Percentiles rank a stretch among this genome's conserved stretches.
Conservation (phyloP, 2,888 invertebrate species). For the Caenorhabditis wallacei region DNA sequence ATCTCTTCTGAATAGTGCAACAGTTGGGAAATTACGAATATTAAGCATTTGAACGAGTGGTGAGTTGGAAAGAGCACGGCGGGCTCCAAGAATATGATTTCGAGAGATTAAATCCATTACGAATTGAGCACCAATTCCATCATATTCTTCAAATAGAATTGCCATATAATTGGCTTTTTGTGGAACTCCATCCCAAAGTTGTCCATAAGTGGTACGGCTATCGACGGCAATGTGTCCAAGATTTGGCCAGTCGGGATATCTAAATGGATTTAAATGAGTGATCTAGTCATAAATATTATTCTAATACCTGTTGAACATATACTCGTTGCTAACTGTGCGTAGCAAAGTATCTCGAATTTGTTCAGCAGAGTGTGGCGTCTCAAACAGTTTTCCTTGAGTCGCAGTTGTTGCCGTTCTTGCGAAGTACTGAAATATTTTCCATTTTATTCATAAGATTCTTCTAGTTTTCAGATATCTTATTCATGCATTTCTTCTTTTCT, state of each 20-base stretch:
- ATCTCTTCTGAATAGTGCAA: slow-evolving; percentile 81
- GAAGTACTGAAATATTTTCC: slow-evolving; percentile 76
- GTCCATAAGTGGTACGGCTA: slow-evolving; percentile 78
- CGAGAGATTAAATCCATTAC: slow-evolving; percentile 79
- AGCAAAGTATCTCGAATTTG: slow-evolving; percentile 69
- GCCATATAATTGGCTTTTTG: slow-evolving; percentile 79
- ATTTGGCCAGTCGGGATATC: slow-evolving; percentile 82
- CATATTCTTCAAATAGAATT: slow-evolving; percentile 81
- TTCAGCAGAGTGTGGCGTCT: slow-evolving; percentile 72
- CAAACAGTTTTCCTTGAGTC: slow-evolving; percentile 75
- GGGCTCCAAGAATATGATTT: slow-evolving; percentile 74
- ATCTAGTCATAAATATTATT: neutral
- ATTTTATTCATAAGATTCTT: slow-evolving; percentile 9
- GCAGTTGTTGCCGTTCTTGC: slow-evolving; percentile 75
- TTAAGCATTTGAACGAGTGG: slow-evolving; percentile 79
- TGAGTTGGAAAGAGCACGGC: slow-evolving; percentile 78
- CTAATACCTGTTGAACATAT: slow-evolving; percentile 69
- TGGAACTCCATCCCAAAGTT: slow-evolving; percentile 79
- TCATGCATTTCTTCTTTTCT: too few relatives aligned
- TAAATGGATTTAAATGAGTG: neutral
- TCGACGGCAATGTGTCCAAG: slow-evolving; percentile 79
- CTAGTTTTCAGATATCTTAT: neutral
- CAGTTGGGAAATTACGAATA: slow-evolving; percentile 78
- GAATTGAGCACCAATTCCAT: slow-evolving; percentile 79
- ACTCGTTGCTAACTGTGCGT: slow-evolving; percentile 73